Evolutionary conservation across 2,797 vertebrate genomes (phyloP).

Genomic region (Tragelaphus eurycerus): DNA sequence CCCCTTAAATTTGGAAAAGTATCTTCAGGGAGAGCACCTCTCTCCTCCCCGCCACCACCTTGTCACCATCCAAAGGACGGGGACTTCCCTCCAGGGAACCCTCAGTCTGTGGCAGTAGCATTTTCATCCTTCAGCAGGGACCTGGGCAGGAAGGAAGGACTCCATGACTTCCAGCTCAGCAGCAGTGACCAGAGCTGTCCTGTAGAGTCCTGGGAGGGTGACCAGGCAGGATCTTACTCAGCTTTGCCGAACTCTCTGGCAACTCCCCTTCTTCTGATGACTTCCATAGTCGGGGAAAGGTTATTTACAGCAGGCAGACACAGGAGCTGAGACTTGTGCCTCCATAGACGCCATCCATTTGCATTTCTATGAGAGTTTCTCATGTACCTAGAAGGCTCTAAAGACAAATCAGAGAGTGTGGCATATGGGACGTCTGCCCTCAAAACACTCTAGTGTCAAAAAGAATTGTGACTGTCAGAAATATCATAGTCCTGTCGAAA

Average conservation of each 20-base stretch:
- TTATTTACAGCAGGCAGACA: not conserved
- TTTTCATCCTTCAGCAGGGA: not conserved
- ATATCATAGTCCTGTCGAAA: constrained; percentile 28
- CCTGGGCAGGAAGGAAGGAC: not conserved
- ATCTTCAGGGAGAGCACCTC: no score
- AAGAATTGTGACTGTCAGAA: constrained; percentile 49
- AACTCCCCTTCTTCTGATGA: not conserved
- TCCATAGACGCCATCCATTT: not conserved
- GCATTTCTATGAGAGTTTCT: not conserved
- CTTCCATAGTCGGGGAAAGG: not conserved
- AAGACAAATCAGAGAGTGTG: constrained; percentile 33
- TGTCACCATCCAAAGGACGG: not conserved
- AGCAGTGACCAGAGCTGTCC: not conserved
- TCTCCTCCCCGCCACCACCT: not conserved
- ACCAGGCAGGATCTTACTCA: not conserved
- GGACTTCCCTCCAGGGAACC: no score
- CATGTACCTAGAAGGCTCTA: not conserved
- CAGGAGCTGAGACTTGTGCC: not conserved
- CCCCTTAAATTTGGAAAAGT: not conserved
- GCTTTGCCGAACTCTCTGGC: not conserved
- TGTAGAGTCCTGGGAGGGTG: no score
- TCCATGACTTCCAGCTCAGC: not conserved
- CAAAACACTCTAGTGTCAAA: not conserved
- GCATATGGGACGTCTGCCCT: not conserved
- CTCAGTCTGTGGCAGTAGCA: not conserved